Conservation (phyloP, 2,113 vertebrate species). For the Pycnonotus jocosus region DNA sequence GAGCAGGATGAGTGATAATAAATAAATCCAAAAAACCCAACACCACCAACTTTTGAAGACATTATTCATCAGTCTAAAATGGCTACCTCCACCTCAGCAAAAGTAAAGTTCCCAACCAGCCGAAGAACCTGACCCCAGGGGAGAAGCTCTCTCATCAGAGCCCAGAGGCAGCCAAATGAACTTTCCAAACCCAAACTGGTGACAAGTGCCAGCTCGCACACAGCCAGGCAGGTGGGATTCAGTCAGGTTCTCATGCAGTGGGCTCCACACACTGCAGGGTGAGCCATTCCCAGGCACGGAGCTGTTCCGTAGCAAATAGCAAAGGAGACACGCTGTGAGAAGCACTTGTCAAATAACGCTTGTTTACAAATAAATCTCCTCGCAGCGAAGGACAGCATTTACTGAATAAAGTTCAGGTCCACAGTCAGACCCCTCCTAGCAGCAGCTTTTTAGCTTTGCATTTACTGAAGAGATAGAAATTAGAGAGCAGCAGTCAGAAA, state of each 20-base stretch:
- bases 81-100: background rate
- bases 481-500: background rate
- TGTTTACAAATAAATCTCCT: conserved; percentile 74
- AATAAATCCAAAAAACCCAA: background rate
- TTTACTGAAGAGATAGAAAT: conserved; percentile 4
- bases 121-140: background rate
- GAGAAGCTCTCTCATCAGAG: background rate
- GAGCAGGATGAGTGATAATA: background rate
- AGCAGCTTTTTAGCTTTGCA: background rate
- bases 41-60: background rate
- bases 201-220: background rate
- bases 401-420: conserved; percentile 40
- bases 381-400: conserved; percentile 31
- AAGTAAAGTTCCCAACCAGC: background rate
- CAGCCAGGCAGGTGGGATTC: background rate
- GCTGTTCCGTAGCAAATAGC: conserved; percentile 51
- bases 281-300: conserved; percentile 56
- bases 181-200: conserved; percentile 6
- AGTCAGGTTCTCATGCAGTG: background rate
- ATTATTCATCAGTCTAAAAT: background rate
- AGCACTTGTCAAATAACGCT: conserved; percentile 64
- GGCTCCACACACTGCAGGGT: conserved; percentile 13
- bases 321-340: conserved; percentile 58
- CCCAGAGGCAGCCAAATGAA: conserved; percentile 4
- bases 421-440: conserved; percentile 15